Percentiles rank a stretch among this genome's conserved stretches.
These are phyloP conservation scores for Diorhabda sublineata DNA, from an alignment of 1,140 invertebrate species.

Conservation along the genomic window DNA sequence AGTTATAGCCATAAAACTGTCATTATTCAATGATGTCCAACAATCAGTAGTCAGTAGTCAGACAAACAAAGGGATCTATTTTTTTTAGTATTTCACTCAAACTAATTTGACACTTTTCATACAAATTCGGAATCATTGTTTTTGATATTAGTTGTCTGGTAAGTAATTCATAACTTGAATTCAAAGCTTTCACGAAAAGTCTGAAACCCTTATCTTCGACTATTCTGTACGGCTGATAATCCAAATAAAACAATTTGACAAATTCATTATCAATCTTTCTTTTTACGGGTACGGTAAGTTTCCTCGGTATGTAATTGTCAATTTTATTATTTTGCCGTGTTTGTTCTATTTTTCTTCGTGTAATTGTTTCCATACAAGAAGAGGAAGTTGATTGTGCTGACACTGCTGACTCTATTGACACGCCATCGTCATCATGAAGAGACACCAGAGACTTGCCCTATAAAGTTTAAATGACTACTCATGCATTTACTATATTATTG, in stretches of 20 bases:
- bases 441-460: no score
- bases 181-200: conserved; percentile 31
- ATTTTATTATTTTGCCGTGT: no score
- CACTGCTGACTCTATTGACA: no score
- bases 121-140: conserved; percentile 23
- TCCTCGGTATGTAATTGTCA: no score
- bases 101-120: conserved; percentile 18
- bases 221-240: conserved; percentile 38
- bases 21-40: conserved; percentile 41
- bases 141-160: conserved; percentile 31
- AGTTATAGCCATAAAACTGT: conserved; percentile 37
- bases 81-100: conserved; percentile 13
- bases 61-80: conserved; percentile 21
- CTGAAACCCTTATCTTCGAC: conserved; percentile 37
- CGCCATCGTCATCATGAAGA: no score
- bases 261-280: no score
- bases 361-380: no score
- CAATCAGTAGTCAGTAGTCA: conserved; percentile 43
- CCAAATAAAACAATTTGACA: conserved; percentile 1
- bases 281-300: no score
- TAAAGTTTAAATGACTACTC: no score
- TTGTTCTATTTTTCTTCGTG: no score
- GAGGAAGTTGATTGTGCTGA: no score
- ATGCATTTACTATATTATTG: no score
- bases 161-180: conserved; percentile 37